phyloP scores from a whole-genome alignment of 2,113 vertebrate species.

The Rhabdornis inornatus region DNA sequence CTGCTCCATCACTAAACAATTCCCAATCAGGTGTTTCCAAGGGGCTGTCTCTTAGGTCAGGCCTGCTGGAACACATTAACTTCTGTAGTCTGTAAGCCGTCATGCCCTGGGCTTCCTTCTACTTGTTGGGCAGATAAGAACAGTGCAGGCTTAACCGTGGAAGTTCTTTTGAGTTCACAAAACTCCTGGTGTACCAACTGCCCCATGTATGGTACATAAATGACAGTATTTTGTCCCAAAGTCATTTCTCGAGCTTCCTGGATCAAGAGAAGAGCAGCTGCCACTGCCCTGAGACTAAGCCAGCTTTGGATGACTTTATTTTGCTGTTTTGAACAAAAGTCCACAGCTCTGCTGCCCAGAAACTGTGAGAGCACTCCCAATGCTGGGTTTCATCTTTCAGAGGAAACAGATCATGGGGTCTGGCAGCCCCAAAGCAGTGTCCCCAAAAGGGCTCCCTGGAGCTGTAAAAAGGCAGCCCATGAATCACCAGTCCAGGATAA shows the following conservation, averaged over 20 bases:
- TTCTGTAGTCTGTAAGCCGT: not conserved
- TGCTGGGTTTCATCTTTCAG: not conserved
- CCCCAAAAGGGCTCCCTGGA: not conserved
- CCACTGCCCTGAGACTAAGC: not conserved
- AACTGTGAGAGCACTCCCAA: not conserved
- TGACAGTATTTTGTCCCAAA: not conserved
- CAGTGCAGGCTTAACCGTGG: rapidly evolving
- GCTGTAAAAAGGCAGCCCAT: not conserved
- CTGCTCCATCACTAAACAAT: not conserved
- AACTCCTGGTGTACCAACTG: not conserved
- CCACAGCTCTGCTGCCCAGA: not conserved
- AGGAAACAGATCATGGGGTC: not conserved
- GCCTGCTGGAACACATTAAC: not conserved
- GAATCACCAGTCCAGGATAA: not conserved
- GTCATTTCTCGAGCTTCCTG: not conserved
- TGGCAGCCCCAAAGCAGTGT: not conserved
- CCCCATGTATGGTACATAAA: not conserved
- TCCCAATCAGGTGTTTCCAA: not conserved
- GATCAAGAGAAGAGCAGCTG: not conserved
- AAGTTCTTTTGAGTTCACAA: not conserved
- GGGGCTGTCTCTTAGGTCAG: not conserved
- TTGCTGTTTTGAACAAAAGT: not conserved
- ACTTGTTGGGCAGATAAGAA: not conserved
- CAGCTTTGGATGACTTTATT: not conserved
- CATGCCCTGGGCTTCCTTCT: not conserved